Conservation (phyloP, 2,113 vertebrate species). For the Collichthys lucidus region DNA sequence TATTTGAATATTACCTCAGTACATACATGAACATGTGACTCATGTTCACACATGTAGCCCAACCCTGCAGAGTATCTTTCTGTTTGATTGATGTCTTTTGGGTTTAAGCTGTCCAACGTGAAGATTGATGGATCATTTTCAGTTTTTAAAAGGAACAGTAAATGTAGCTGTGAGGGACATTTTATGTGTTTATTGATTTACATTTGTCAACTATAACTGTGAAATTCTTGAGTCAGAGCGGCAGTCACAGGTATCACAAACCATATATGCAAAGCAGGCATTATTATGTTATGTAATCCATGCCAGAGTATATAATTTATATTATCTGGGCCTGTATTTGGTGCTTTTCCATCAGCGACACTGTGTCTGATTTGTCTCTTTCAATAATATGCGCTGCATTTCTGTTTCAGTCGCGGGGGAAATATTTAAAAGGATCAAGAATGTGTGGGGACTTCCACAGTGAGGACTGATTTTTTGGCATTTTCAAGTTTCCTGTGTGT, state of each 20-base stretch:
- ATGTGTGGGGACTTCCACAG: conserved; percentile 30
- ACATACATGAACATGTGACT: not conserved
- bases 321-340: not conserved
- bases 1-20: not conserved
- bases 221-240: no score
- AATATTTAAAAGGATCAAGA: conserved; percentile 7
- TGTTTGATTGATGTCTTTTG: no score
- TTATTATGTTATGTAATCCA: no score
- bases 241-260: no score
- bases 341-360: conserved; percentile 11
- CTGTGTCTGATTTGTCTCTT: not conserved
- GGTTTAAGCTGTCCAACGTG: no score
- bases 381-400: not conserved
- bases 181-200: not conserved
- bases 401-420: not conserved
- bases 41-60: not conserved
- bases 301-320: no score
- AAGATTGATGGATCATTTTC: not conserved
- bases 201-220: not conserved
- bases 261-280: no score
- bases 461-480: not conserved
- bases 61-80: no score
- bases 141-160: not conserved
- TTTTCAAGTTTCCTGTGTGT: not conserved
- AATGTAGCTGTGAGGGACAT: not conserved